These are phyloP conservation scores for Ailuropoda melanoleuca DNA, from an alignment of 2,113 vertebrate species.

Conservation along the genomic window DNA sequence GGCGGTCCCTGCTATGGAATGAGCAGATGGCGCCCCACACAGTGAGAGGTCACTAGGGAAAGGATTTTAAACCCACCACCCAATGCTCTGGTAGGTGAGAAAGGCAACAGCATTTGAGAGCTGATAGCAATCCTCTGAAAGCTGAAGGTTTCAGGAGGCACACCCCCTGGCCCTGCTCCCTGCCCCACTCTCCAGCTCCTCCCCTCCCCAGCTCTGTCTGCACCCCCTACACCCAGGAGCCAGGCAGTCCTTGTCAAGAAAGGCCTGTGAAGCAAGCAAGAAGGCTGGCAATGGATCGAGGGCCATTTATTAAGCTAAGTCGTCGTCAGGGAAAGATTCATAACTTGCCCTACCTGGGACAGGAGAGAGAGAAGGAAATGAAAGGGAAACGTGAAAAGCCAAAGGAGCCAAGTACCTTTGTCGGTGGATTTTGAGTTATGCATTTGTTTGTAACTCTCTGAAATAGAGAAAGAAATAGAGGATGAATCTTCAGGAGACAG, in stretches of 20 bases:
- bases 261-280: constrained; percentile 37
- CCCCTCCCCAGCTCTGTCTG: not conserved
- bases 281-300: constrained; percentile 56
- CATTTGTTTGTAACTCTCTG: constrained; percentile 94
- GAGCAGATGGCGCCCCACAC: not conserved
- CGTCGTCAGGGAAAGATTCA: not conserved
- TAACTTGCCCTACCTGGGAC: constrained; percentile 35
- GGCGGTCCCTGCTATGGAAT: not conserved
- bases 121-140: not conserved
- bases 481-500: constrained; percentile 69
- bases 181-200: fast-evolving
- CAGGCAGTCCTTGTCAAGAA: constrained; percentile 19
- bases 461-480: constrained; percentile 86
- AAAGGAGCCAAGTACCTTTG: constrained; percentile 87
- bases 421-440: constrained; percentile 89
- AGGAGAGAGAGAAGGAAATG: constrained; percentile 59
- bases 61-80: not conserved
- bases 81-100: not conserved
- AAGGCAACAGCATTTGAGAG: not conserved
- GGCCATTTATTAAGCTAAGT: constrained; percentile 50
- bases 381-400: constrained; percentile 75
- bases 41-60: not conserved
- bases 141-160: not conserved
- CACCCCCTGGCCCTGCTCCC: not conserved
- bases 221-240: not conserved